These are phyloP conservation scores for Trachymyrmex septentrionalis DNA, from an alignment of 1,140 invertebrate species.

Conservation along the genomic window DNA sequence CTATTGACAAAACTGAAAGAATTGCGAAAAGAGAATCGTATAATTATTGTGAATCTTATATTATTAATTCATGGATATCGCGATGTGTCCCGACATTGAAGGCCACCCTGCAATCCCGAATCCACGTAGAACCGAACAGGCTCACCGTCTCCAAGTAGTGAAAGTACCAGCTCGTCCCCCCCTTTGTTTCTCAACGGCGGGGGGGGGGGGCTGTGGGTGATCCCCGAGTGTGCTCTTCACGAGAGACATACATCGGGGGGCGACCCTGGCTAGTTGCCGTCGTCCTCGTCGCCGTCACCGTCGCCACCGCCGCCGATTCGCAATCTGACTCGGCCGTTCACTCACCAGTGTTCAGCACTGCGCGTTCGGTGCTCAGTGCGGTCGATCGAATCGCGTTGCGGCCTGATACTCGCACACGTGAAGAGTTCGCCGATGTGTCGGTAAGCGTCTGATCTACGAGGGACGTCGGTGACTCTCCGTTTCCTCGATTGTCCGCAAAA, in stretches of 20 bases:
- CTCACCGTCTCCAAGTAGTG: slow-evolving; percentile 23
- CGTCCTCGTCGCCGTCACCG: background rate
- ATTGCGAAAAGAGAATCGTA: background rate
- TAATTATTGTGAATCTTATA: background rate
- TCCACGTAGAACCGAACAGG: background rate
- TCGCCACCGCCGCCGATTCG: slow-evolving; percentile 34
- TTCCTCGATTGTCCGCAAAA: slow-evolving; percentile 44
- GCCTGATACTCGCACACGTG: background rate
- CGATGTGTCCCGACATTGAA: background rate
- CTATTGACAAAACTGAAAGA: background rate
- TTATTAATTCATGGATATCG: background rate
- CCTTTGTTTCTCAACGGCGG: background rate
- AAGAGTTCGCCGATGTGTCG: slow-evolving; percentile 54
- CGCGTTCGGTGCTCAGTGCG: slow-evolving; percentile 60
- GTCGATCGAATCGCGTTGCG: slow-evolving; percentile 44
- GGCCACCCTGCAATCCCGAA: background rate
- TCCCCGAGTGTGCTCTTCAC: background rate
- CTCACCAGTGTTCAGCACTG: slow-evolving; percentile 64
- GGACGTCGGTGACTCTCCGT: slow-evolving; percentile 36
- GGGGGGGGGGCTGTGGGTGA: background rate
- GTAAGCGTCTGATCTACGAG: slow-evolving; percentile 48
- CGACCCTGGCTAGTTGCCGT: slow-evolving; percentile 24
- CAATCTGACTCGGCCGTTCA: slow-evolving; percentile 52
- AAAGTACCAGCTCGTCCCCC: slow-evolving; percentile 34
- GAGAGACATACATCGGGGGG: background rate